Percentiles rank a stretch among this genome's conserved stretches.
These are phyloP conservation scores for roundworm (Caenorhabditis elegans) DNA, from an alignment of 1,140 invertebrate genomes.

Conservation along the genomic window DNA sequence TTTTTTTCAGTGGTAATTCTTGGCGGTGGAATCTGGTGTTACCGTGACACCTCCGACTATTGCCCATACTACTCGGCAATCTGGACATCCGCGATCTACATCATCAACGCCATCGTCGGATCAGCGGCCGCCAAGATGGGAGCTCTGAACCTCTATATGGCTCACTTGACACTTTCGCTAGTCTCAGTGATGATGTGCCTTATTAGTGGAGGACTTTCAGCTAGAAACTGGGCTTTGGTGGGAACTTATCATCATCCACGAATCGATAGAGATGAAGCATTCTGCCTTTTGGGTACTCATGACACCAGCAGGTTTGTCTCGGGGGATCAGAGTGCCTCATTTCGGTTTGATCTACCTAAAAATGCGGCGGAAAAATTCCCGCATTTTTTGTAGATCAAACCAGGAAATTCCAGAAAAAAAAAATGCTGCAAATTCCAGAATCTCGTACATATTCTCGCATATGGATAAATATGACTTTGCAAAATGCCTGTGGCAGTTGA, in stretches of 20 bases:
- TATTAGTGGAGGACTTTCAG: constrained; percentile 47
- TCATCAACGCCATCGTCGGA: constrained; percentile 58
- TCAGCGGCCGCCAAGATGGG: constrained; percentile 55
- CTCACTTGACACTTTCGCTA: constrained; percentile 57
- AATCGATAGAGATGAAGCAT: constrained; percentile 53
- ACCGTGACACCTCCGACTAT: constrained; percentile 57
- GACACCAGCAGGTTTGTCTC: constrained; percentile 44
- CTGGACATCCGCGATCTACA: constrained; percentile 57
- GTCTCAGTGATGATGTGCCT: constrained; percentile 57
- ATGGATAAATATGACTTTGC: constrained; percentile 60
- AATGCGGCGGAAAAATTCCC: too few relatives aligned
- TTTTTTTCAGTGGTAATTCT: constrained; percentile 53
- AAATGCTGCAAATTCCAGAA: too few relatives aligned
- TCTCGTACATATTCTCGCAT: constrained; percentile 59
- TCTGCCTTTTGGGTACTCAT: constrained; percentile 59
- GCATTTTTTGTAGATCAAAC: too few relatives aligned
- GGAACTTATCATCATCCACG: constrained; percentile 57
- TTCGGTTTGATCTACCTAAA: too few relatives aligned
- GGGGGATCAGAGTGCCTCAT: too few relatives aligned
- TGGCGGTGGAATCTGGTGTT: constrained; percentile 57
- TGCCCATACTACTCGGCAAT: constrained; percentile 63
- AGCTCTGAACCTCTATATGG: constrained; percentile 54
- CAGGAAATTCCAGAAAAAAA: too few relatives aligned
- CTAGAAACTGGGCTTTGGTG: constrained; percentile 51
- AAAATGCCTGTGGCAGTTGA: constrained; percentile 57